A percentile compares a stretch with the other conserved stretches of the same genome.
Evolutionary conservation across 2,113 vertebrate species (phyloP).

Genomic region (Leptodactylus fuscus): DNA sequence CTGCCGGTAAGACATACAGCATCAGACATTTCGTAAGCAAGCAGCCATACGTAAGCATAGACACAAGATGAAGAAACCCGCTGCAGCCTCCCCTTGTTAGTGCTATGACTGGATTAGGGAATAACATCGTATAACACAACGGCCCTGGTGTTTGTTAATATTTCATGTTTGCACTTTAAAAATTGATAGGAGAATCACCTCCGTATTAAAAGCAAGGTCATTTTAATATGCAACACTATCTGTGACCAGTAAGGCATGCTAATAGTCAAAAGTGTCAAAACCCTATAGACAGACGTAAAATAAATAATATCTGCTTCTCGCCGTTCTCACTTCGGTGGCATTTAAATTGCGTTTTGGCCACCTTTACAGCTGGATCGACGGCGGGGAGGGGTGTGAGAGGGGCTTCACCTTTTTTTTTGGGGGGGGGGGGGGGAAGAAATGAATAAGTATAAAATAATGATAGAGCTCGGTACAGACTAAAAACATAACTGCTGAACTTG

Average conservation of each 20-base stretch:
- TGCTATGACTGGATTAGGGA: slow-evolving; percentile 5
- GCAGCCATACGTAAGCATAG: background rate
- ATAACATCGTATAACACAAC: slow-evolving; percentile 4
- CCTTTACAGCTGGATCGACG: background rate
- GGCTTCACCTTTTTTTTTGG: background rate
- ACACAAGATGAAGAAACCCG: background rate
- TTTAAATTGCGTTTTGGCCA: slow-evolving; percentile 1
- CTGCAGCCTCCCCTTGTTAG: background rate
- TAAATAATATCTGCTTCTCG: background rate
- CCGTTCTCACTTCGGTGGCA: slow-evolving; percentile 12
- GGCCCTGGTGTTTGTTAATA: slow-evolving; percentile 12
- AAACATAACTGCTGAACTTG: slow-evolving; percentile 29
- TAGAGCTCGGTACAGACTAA: background rate
- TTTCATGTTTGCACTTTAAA: slow-evolving; percentile 40
- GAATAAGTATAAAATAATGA: slow-evolving; percentile 42
- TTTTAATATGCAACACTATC: slow-evolving; percentile 19
- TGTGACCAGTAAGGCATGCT: slow-evolving; percentile 23
- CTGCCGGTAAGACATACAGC: background rate
- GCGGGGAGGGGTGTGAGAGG: background rate
- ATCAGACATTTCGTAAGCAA: background rate
- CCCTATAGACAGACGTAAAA: background rate
- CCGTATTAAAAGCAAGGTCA: slow-evolving; percentile 40
- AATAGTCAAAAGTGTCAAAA: slow-evolving; percentile 18
- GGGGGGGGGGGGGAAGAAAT: background rate
- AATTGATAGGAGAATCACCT: slow-evolving; percentile 37